Base-by-base conservation (phyloP, 2,113 vertebrate species). In the Phodopus roborovskii region DNA sequence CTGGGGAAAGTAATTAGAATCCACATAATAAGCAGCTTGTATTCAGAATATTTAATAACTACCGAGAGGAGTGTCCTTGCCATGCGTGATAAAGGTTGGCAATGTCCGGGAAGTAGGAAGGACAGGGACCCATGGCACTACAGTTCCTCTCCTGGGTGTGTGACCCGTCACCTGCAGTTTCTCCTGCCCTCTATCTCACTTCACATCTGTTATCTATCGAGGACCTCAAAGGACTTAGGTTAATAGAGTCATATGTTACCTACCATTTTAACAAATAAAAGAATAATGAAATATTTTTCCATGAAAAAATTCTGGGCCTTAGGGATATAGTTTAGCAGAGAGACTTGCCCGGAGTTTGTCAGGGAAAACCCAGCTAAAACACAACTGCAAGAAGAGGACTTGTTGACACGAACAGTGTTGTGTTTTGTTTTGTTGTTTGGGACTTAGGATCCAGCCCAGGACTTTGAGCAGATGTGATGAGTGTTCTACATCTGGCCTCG, bases 201-300 rank as follows among this genome's bases (percentile, higher is more conserved):
- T 50, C 56, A 53, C 9, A 58, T 70, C 33, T n/a, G 7, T 60
- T 83, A 20, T 39, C 3, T 83, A 20, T 39, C 3, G 15, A 28
- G 26, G 68, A 56, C 86, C 50, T 70, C 45, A 73, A 39, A n/a
- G 48, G 71, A 58, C 36, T 73, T 73, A 56, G 48, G 56, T 83
- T 42, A 30, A 62, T 17, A 2, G 81, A 30, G 62, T 62, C 60
- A 5, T 8, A 62, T 4, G 58, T 17, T 83, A 62, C 36, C 81
- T 62, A 62, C n/a, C 58, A 62, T 42, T 62, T 83, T 89, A 96
- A 13, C 36, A 94, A 94, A 95, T 66, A 92, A 42, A 94, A 96
- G 58, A 91, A 39, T 36, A 91, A 39, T 36, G 48, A 92, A 82
- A 42, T 71, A 28, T 73, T 87, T 75, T 75, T 88, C 62, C 33